Base-by-base conservation (phyloP, 1,140 invertebrate species). In the Achatina immaculata region DNA sequence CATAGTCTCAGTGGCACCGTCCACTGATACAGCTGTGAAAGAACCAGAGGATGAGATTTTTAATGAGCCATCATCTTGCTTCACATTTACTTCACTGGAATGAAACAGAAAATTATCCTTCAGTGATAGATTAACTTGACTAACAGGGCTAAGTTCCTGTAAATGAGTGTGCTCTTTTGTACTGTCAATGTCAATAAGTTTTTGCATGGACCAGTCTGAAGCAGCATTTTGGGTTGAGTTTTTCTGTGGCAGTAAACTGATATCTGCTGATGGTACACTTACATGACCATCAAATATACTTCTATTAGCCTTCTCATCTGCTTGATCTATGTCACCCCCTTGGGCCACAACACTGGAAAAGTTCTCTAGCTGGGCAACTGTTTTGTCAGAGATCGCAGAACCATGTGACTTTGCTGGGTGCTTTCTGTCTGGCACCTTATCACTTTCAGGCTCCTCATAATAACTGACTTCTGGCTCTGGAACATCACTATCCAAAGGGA, bases 401-500 rank as follows among this genome's bases (percentile, higher is more conserved):
- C 31, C 28, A 62, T 2, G 7, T 31, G 16, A 31, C 21, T 62
- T 28, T 9, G 31, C 16, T 3, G 7, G n/a, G n/a, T 21, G 28
- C 6, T 62, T 28, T 62, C 28, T 62, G 58, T 62, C 0, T 9
- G 31, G 31, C 7, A 31, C 58, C 4, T 21, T 6, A 62, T 62
- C n/a, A 2, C 16, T 62, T 62, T n/a, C 42, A 0, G 38, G 14
- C 36, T 24, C 42, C 21, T 42, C 38, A 42, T 40, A 3, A 42
- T 69, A 4, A 24, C 42, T 40, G 38, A 19, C 38, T 43, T 40
- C 68, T 19, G 19, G 11, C 38, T 24, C n/a, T 2, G 2, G 36
- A 24, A 43, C 21, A 69, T n/a, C 38, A 42, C 24, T 9, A 58
- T 76, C 74, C 38, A 76, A 40, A 19, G 74, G n/a, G 42, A 76